Conservation (phyloP, 2,888 invertebrate genomes). For the Platycnemis pennipes region DNA sequence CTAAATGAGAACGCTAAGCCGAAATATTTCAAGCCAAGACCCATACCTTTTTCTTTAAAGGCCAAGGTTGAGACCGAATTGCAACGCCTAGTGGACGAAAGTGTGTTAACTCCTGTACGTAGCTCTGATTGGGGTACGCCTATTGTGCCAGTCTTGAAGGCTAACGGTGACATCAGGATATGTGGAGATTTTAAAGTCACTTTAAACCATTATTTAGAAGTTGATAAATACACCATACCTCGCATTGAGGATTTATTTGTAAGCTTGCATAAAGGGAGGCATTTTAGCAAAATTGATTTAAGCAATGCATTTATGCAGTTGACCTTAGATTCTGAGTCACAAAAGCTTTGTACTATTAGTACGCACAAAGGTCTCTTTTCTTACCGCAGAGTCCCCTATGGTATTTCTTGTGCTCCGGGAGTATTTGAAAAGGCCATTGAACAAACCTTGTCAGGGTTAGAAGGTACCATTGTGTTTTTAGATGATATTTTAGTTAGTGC, state of each 20-base stretch:
- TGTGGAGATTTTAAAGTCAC: slow-evolving; percentile 73
- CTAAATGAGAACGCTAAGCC: slow-evolving; percentile 71
- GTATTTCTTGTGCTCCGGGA: background rate
- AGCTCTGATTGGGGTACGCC: slow-evolving; percentile 75
- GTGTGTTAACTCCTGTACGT: slow-evolving; percentile 73
- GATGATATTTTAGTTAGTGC: background rate
- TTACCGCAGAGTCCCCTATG: background rate
- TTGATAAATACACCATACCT: slow-evolving; percentile 72
- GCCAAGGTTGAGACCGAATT: slow-evolving; percentile 73
- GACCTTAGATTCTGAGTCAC: background rate
- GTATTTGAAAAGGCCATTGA: background rate
- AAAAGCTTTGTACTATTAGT: background rate
- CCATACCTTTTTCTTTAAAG: slow-evolving; percentile 74
- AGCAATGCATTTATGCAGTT: background rate
- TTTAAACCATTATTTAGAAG: slow-evolving; percentile 70
- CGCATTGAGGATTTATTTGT: slow-evolving; percentile 71
- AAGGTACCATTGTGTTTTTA: background rate
- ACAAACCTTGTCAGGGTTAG: background rate
- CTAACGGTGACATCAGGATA: slow-evolving; percentile 75
- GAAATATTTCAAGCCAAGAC: slow-evolving; percentile 73
- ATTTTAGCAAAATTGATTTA: background rate
- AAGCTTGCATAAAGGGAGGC: background rate
- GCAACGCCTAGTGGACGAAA: slow-evolving; percentile 71
- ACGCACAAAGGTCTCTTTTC: background rate
- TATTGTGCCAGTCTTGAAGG: slow-evolving; percentile 76